These are phyloP conservation scores for Halesus radiatus DNA, from an alignment of 1,140 invertebrate species.

Conservation along the genomic window DNA sequence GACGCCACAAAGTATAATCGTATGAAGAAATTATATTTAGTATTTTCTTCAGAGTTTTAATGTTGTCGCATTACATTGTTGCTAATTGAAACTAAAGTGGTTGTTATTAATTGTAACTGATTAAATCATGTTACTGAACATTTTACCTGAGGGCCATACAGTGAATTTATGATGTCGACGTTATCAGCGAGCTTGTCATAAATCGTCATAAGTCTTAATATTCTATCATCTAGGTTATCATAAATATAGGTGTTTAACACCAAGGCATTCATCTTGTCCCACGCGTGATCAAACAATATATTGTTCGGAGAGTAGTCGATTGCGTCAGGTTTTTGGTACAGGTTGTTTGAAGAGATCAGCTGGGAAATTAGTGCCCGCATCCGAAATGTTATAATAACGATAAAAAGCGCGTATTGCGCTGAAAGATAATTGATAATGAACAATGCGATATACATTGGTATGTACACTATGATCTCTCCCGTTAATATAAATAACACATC, in stretches of 20 bases:
- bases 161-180: too few relatives aligned
- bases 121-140: too few relatives aligned
- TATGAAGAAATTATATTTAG: too few relatives aligned
- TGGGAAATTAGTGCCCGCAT: background rate
- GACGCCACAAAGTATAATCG: too few relatives aligned
- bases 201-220: background rate
- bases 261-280: background rate
- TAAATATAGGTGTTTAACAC: background rate
- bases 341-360: background rate
- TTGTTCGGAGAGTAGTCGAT: background rate
- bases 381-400: background rate
- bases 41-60: too few relatives aligned
- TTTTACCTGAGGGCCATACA: too few relatives aligned
- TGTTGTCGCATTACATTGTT: too few relatives aligned
- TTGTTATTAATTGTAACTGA: too few relatives aligned
- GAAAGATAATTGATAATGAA: background rate
- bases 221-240: background rate
- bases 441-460: background rate
- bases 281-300: background rate
- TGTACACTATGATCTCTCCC: background rate
- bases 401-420: background rate
- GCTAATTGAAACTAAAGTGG: too few relatives aligned
- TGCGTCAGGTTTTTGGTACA: background rate
- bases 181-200: too few relatives aligned
- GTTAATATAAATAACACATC: background rate